Percentiles rank a stretch among this genome's conserved stretches.
Conservation (phyloP, 2,113 vertebrate species). For the Aplodontia rufa region DNA sequence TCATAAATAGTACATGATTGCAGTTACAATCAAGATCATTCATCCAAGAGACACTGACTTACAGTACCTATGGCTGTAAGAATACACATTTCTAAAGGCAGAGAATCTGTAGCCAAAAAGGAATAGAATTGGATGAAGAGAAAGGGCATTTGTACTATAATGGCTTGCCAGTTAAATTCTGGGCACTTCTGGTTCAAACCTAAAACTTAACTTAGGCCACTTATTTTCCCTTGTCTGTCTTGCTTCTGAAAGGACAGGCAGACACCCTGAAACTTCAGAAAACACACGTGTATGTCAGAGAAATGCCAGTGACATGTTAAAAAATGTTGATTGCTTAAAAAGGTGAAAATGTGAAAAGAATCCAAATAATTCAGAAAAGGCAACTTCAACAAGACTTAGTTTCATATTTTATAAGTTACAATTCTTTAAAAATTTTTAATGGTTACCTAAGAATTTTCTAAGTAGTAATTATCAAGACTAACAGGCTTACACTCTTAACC, state of each 20-base stretch:
- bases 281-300: not conserved
- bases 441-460: not conserved
- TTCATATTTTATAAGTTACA: not conserved
- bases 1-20: not conserved
- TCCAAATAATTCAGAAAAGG: not conserved
- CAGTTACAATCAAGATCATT: not conserved
- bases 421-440: not conserved
- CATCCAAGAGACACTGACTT: not conserved
- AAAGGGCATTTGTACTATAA: not conserved
- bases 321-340: not conserved
- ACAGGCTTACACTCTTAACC: not conserved
- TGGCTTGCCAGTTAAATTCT: not conserved
- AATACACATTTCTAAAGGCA: not conserved
- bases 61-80: not conserved
- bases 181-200: not conserved
- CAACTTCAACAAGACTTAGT: not conserved
- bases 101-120: not conserved
- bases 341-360: not conserved
- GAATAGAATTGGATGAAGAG: not conserved
- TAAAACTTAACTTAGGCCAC: not conserved
- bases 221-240: not conserved
- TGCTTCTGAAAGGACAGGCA: not conserved
- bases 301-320: not conserved
- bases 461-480: not conserved
- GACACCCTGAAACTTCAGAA: not conserved